These are phyloP conservation scores for Aradus depressus DNA, from an alignment of 2,888 invertebrate species.

Conservation along the genomic window DNA sequence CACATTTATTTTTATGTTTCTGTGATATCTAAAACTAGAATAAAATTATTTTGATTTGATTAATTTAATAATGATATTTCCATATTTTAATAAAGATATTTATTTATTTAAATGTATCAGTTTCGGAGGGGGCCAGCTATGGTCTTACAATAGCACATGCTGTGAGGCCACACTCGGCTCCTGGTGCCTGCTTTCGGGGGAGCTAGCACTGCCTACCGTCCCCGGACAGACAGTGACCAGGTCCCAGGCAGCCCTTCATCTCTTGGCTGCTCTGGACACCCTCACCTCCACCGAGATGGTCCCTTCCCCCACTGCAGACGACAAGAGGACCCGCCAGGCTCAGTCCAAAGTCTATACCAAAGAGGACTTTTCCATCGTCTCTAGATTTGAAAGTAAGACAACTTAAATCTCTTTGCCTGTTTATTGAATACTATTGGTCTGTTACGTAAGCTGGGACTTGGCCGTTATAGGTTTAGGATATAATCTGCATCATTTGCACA, in stretches of 20 bases:
- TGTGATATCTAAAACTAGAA: too few relatives aligned
- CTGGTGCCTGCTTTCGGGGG: constrained; percentile 35
- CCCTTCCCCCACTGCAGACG: constrained; percentile 41
- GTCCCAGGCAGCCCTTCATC: constrained; percentile 80
- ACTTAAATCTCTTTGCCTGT: too few relatives aligned
- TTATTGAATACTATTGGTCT: too few relatives aligned
- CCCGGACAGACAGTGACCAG: constrained; percentile 60
- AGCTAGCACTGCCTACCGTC: constrained; percentile 66
- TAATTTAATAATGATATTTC: too few relatives aligned
- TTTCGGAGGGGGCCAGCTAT: constrained; percentile 36
- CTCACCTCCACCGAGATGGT: constrained; percentile 69
- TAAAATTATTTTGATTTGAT: too few relatives aligned
- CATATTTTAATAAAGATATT: not conserved
- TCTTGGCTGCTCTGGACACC: constrained; percentile 81
- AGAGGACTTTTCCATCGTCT: constrained; percentile 72
- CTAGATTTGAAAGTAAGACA: constrained; percentile 70
- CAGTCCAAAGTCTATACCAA: constrained; percentile 54
- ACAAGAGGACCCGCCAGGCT: constrained; percentile 41
- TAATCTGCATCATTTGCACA: too few relatives aligned
- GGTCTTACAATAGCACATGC: constrained; percentile 73
- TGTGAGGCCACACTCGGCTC: constrained; percentile 48
- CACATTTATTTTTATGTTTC: too few relatives aligned
- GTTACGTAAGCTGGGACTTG: too few relatives aligned
- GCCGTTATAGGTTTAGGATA: too few relatives aligned
- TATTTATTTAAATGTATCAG: not conserved